Conservation (phyloP, 2,888 invertebrate genomes). For the Itoplectis maculator region DNA sequence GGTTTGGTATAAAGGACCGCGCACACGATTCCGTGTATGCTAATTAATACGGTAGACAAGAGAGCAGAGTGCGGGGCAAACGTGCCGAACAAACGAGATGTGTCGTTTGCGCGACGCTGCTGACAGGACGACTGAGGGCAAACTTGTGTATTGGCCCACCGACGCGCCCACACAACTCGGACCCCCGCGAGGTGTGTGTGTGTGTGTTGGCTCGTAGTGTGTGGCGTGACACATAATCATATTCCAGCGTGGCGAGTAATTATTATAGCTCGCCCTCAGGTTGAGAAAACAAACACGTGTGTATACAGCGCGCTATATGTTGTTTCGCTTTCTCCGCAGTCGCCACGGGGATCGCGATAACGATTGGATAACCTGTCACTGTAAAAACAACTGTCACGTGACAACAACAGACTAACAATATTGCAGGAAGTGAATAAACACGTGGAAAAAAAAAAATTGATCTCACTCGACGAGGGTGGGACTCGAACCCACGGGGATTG, state of each 20-base stretch:
- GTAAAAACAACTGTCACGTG: too few relatives aligned
- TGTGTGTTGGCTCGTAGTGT: background rate
- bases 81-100: slow-evolving; percentile 45
- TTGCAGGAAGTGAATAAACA: background rate
- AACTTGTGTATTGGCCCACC: background rate
- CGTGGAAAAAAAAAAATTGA: background rate
- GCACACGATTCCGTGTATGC: slow-evolving; percentile 6
- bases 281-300: slow-evolving; percentile 31
- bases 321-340: background rate
- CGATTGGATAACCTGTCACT: too few relatives aligned
- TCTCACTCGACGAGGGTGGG: too few relatives aligned
- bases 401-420: background rate
- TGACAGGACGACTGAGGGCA: slow-evolving; percentile 30
- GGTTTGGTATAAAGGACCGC: slow-evolving; percentile 16
- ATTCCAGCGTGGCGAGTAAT: slow-evolving; percentile 22
- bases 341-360: too few relatives aligned
- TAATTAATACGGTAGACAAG: slow-evolving; percentile 24
- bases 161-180: background rate
- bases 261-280: slow-evolving; percentile 19
- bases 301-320: background rate
- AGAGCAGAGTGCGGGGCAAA: slow-evolving; percentile 11
- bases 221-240: slow-evolving; percentile 42
- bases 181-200: background rate
- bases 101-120: slow-evolving; percentile 7
- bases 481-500: too few relatives aligned